Evolutionary conservation across 2,113 vertebrate species (phyloP).

Genomic region (Phalacrocorax aristotelis): DNA sequence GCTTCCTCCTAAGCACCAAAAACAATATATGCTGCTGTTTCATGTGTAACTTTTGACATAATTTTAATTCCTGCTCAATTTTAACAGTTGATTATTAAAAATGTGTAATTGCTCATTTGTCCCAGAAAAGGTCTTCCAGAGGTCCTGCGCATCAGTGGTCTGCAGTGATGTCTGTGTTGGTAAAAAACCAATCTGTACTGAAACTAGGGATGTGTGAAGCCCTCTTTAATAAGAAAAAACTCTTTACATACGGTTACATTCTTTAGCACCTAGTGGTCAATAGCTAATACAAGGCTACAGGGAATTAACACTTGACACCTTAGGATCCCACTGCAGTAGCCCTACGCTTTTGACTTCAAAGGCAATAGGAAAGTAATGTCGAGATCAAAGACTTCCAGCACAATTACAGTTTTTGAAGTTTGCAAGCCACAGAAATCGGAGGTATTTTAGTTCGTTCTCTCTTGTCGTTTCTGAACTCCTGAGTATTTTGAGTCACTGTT

Average conservation of each 20-base stretch:
- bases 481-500: background rate
- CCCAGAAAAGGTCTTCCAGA: background rate
- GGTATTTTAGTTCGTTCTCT: background rate
- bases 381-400: conserved; percentile 24
- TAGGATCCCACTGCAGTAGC: background rate
- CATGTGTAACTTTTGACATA: background rate
- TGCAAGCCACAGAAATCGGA: background rate
- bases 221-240: background rate
- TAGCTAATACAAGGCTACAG: background rate
- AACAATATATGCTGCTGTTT: background rate
- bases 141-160: background rate
- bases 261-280: background rate
- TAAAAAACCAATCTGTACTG: background rate
- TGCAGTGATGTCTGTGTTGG: background rate
- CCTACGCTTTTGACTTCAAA: conserved; percentile 3
- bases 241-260: fast-evolving
- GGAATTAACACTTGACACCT: background rate
- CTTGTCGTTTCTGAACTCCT: background rate
- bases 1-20: background rate
- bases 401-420: conserved; percentile 28
- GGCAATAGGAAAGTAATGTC: background rate
- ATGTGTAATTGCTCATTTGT: background rate
- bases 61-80: background rate
- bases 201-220: background rate
- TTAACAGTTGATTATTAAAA: background rate